A percentile compares a stretch with the other conserved stretches of the same genome.
phyloP scores from a whole-genome alignment of 2,888 invertebrate genomes.

The Hydrotaea diabolus region DNA sequence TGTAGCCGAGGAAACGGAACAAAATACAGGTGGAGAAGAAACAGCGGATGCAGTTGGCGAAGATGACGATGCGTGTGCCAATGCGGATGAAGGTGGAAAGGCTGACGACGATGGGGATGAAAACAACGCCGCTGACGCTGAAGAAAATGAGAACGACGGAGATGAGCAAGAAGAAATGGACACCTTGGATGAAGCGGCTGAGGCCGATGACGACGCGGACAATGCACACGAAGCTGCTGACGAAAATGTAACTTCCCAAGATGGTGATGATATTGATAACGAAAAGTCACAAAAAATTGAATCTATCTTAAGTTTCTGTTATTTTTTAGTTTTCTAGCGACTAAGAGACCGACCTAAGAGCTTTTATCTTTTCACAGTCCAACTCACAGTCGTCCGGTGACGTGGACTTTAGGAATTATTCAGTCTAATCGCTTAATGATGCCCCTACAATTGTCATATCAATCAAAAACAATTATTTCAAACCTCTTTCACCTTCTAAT shows the following conservation, averaged over 20 bases:
- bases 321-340: constrained; percentile 58
- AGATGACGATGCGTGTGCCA: constrained; percentile 24
- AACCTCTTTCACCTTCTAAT: background rate
- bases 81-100: constrained; percentile 20
- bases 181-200: constrained; percentile 33
- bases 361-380: constrained; percentile 55
- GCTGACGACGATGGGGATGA: constrained; percentile 19
- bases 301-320: constrained; percentile 63
- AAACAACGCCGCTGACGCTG: constrained; percentile 35
- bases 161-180: constrained; percentile 46
- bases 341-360: constrained; percentile 42
- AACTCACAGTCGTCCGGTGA: constrained; percentile 13
- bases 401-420: constrained; percentile 43
- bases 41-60: constrained; percentile 24
- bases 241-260: constrained; percentile 69
- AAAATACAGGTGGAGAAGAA: constrained; percentile 17
- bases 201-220: constrained; percentile 34
- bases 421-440: constrained; percentile 17
- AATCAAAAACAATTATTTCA: background rate
- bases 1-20: constrained; percentile 36
- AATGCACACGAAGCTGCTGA: constrained; percentile 60
- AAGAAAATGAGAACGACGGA: constrained; percentile 55
- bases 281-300: constrained; percentile 72
- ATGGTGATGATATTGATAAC: constrained; percentile 71
- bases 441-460: background rate